Evolutionary conservation across 2,113 vertebrate genomes (phyloP), one percentile per base, ranked within the genome.

Genomic region (Gyps fulvus): DNA sequence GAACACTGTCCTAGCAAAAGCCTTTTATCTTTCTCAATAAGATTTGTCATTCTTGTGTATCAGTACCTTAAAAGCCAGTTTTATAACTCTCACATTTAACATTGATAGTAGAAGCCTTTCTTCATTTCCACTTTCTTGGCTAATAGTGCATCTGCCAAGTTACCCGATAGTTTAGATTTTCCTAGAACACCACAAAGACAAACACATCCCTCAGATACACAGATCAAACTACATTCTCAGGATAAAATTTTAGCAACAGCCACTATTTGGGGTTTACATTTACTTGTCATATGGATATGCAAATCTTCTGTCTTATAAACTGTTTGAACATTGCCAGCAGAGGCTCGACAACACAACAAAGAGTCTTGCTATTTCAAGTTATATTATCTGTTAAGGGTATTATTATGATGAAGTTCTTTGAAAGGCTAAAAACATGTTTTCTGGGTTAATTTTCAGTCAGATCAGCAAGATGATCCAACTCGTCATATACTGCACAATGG

Each of bases 401-500:
- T 67, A 21, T 3, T 8, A 21, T 6, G 11, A 40, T 8, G 7
- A 81, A 50, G 18, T 81, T 47, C n/a, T 80, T 43, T 52, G 36
- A 82, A 78, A 90, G 71, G 57, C 57, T 83, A 74, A n/a, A 67
- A 79, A 34, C 11, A 13, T 26, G 58, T 62, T 52, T 72, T 63
- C 38, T 38, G 19, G 11, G 26, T 72, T 81, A 55, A 45, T 55
- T 93, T 87, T 89, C 58, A 87, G 59, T 52, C 38, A 52, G 29
- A 81, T 72, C 26, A 57, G 40, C 38, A 50, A 83, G 36, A 3
- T 18, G 66, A 91, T 77, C 54, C 71, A 90, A 26, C 12, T 67
- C 31, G 8, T 55, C 25, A 2, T 2, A 7, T 2, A 9, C 4
- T n/a, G 31, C 45, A 42, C 54, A 61, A 54, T 0, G 3, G 32